These are phyloP conservation scores for Cephalopachus bancanus DNA, from an alignment of 2,797 vertebrate species.

Conservation along the genomic window DNA sequence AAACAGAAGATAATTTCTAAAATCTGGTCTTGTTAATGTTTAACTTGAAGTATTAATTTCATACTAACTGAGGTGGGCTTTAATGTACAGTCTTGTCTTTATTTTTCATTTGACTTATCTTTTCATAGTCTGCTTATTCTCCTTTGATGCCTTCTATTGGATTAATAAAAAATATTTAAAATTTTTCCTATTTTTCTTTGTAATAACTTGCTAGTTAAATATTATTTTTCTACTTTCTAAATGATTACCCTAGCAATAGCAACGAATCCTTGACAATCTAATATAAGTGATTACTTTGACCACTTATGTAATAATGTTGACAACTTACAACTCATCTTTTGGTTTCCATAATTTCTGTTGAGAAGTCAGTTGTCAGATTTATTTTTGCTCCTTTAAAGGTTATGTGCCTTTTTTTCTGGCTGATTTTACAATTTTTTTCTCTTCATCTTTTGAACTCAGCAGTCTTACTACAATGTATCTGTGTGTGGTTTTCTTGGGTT, in stretches of 20 bases:
- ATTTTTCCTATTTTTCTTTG: neutral
- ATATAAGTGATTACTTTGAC: neutral
- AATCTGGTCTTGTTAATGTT: neutral
- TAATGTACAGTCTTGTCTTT: neutral
- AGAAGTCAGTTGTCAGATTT: neutral
- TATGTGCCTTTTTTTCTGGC: neutral
- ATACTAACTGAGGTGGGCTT: neutral
- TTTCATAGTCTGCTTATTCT: neutral
- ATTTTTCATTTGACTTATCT: neutral
- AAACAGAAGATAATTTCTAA: neutral
- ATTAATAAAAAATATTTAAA: neutral
- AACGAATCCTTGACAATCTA: neutral
- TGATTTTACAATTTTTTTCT: neutral
- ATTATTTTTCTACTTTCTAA: neutral
- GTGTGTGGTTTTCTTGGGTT: neutral
- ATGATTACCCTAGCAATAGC: neutral
- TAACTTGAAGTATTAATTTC: neutral
- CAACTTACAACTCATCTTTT: rapidly evolving
- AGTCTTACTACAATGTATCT: no score
- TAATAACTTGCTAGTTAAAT: neutral
- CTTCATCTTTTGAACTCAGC: no score
- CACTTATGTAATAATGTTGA: rapidly evolving
- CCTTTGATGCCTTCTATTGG: neutral
- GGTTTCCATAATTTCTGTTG: neutral
- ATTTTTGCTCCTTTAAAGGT: neutral